Evolutionary conservation across 2,797 vertebrate genomes (phyloP).

Genomic region (Amblyopsis hoosieri): DNA sequence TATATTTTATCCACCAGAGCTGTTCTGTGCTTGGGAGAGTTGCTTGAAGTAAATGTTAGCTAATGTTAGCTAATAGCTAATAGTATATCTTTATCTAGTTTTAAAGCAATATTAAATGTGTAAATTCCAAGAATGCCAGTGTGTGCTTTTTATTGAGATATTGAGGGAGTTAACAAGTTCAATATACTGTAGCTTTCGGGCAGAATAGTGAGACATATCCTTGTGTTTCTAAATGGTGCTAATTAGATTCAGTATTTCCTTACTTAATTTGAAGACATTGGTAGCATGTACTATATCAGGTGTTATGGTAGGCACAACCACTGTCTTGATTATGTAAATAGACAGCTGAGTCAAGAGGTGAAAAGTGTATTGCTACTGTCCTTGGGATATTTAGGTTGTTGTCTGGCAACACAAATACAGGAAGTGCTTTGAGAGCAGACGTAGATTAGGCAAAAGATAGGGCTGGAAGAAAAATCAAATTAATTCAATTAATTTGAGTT

Average conservation of each 20-base stretch:
- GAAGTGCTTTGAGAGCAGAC: slow-evolving; percentile 4
- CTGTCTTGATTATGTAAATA: slow-evolving; percentile 14
- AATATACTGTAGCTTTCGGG: not conserved
- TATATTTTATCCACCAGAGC: not conserved
- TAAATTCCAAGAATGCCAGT: no score
- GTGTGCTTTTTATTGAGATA: no score
- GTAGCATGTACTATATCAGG: not conserved
- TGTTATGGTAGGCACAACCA: not conserved
- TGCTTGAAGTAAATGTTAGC: not conserved
- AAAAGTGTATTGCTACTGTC: slow-evolving; percentile 4
- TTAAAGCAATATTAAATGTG: no score
- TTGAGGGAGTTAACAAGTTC: not conserved
- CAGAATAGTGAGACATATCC: no score
- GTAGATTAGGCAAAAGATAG: no score
- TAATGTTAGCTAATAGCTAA: not conserved
- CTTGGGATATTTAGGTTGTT: no score
- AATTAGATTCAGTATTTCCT: not conserved
- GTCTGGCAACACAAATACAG: slow-evolving; percentile 1
- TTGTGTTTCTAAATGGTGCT: no score
- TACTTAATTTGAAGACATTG: not conserved
- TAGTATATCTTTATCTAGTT: no score
- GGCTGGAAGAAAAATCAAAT: no score
- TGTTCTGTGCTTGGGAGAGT: not conserved
- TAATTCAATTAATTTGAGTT: no score
- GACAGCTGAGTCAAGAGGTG: slow-evolving; percentile 20